Conservation (phyloP, 2,113 vertebrate species). For the Trichechus manatus region DNA sequence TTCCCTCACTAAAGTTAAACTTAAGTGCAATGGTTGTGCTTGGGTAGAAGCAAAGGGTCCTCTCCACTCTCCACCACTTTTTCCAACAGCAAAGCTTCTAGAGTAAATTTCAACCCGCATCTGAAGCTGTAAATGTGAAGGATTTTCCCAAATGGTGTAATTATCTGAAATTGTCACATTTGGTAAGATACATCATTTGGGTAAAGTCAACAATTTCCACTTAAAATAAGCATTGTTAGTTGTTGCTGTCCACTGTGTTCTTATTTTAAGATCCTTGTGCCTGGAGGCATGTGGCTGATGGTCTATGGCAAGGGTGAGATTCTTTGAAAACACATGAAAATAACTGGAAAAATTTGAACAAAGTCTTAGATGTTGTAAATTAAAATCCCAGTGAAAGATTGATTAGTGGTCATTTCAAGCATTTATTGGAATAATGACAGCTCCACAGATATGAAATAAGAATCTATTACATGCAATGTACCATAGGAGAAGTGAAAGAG, state of each 20-base stretch:
- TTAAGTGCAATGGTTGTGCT: background rate
- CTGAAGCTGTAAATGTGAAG: background rate
- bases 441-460: background rate
- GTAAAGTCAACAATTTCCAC: background rate
- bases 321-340: background rate
- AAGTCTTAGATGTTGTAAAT: background rate
- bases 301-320: background rate
- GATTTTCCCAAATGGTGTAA: background rate
- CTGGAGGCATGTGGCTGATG: background rate
- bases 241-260: background rate
- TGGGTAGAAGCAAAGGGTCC: background rate
- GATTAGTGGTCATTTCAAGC: background rate
- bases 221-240: background rate
- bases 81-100: background rate
- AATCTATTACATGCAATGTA: background rate
- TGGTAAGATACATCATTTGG: background rate
- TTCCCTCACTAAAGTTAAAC: background rate
- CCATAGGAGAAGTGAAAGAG: background rate
- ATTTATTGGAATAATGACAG: background rate
- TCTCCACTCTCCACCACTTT: background rate
- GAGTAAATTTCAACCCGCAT: background rate
- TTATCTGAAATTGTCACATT: background rate
- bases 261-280: slow-evolving; percentile 6
- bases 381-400: slow-evolving; percentile 11
- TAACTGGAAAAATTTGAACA: background rate